Conservation (phyloP, 1,140 invertebrate genomes). For the Carcinoscorpius rotundicauda region DNA sequence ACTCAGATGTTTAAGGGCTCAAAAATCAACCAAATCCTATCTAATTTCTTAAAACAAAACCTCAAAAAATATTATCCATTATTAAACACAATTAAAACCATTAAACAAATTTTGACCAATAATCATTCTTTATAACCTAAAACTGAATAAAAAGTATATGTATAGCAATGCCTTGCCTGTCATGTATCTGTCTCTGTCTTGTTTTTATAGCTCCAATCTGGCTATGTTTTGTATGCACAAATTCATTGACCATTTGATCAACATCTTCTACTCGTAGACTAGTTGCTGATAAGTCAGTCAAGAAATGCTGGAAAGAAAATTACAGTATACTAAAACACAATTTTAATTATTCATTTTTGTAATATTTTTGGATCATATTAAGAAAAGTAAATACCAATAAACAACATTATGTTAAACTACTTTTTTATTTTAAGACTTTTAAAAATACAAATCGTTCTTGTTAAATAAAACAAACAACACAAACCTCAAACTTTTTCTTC, state of each 20-base stretch:
- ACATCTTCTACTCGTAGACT: conserved; percentile 79
- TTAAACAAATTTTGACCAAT: too few species aligned
- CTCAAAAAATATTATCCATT: too few species aligned
- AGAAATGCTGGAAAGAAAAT: conserved; percentile 57
- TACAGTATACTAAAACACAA: conserved; percentile 5
- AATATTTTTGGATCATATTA: too few species aligned
- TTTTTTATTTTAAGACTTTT: background rate
- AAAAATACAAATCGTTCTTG: background rate
- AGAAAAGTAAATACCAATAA: too few species aligned
- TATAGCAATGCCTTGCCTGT: conserved; percentile 26
- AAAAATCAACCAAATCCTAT: too few species aligned
- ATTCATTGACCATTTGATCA: conserved; percentile 73
- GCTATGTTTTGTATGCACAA: conserved; percentile 69
- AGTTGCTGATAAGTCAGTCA: conserved; percentile 87
- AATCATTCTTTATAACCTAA: too few species aligned
- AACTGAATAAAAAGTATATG: too few species aligned
- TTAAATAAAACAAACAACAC: conserved; percentile 9
- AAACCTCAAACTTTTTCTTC: conserved; percentile 83
- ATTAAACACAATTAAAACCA: too few species aligned
- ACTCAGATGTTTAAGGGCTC: too few species aligned
- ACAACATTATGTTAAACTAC: too few species aligned
- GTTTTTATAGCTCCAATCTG: conserved; percentile 66
- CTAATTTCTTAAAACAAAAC: too few species aligned
- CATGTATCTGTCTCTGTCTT: conserved; percentile 67
- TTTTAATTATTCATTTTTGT: too few species aligned